These are phyloP conservation scores for Lycaon pictus DNA, from an alignment of 2,113 vertebrate genomes.

Conservation along the genomic window DNA sequence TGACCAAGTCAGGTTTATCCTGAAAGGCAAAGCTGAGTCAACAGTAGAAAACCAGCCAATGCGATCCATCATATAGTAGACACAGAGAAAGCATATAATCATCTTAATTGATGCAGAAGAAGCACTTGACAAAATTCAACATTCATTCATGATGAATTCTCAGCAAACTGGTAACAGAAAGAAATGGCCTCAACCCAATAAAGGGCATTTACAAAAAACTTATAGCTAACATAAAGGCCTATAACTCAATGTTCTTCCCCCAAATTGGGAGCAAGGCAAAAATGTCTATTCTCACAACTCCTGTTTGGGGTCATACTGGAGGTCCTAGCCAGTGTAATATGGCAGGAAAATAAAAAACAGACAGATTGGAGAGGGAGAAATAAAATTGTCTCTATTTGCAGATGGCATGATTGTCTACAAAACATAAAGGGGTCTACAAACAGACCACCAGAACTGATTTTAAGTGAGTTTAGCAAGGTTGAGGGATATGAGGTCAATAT, in stretches of 20 bases:
- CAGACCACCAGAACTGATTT: neutral
- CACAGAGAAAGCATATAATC: neutral
- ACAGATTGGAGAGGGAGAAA: neutral
- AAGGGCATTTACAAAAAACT: neutral
- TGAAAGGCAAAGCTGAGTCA: neutral
- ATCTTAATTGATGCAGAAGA: neutral
- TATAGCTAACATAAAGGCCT: too few relatives aligned
- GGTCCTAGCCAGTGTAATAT: too few relatives aligned
- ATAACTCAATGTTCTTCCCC: neutral
- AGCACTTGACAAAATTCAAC: neutral
- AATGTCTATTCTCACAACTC: neutral
- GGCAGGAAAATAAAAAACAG: neutral
- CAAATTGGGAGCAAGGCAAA: neutral
- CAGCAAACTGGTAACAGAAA: neutral
- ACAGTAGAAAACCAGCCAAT: neutral
- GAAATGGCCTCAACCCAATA: neutral
- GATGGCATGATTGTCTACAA: neutral
- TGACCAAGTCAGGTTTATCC: neutral
- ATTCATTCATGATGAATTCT: neutral
- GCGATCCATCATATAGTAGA: neutral
- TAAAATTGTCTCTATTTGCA: neutral
- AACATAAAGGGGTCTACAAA: neutral
- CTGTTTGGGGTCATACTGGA: fast-evolving
- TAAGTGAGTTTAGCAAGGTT: neutral
- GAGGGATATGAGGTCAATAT: neutral